phyloP scores from a whole-genome alignment of 2,113 vertebrate genomes.

The Campylomormyrus numenius region DNA sequence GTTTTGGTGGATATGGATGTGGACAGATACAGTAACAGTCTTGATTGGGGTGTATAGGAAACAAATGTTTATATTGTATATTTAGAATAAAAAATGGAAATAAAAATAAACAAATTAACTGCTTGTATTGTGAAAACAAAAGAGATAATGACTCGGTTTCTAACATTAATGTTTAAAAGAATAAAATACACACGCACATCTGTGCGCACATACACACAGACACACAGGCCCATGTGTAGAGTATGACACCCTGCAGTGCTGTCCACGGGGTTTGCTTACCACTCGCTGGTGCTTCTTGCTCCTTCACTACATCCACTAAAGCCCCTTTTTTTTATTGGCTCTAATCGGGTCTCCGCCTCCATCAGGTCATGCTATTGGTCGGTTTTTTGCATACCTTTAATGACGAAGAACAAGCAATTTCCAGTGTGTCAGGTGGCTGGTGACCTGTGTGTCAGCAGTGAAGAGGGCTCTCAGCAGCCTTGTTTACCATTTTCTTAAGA shows the following conservation, averaged over 20 bases:
- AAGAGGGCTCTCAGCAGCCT: background rate
- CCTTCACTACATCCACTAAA: background rate
- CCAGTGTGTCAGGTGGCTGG: background rate
- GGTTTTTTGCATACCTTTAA: background rate
- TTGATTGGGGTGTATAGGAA: constrained; percentile 52
- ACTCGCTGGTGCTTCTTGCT: background rate
- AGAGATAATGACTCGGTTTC: constrained; percentile 59
- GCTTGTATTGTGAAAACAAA: constrained; percentile 72
- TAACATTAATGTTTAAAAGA: constrained; percentile 70
- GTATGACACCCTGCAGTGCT: background rate
- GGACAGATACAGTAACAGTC: constrained; percentile 46
- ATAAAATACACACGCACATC: constrained; percentile 21
- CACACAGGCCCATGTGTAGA: background rate
- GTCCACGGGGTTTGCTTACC: background rate
- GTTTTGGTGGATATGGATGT: constrained; percentile 30
- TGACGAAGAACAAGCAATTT: background rate
- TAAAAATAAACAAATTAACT: constrained; percentile 35
- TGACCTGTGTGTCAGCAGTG: background rate
- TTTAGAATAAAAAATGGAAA: constrained; percentile 56
- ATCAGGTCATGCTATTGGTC: background rate
- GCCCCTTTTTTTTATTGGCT: background rate
- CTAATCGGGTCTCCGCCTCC: background rate
- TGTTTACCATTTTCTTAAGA: background rate
- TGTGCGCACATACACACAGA: background rate
- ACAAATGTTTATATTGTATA: constrained; percentile 76